Base-by-base conservation (phyloP, 64 coral and sea anemone genomes). In the Catalaphyllia jardinei region DNA sequence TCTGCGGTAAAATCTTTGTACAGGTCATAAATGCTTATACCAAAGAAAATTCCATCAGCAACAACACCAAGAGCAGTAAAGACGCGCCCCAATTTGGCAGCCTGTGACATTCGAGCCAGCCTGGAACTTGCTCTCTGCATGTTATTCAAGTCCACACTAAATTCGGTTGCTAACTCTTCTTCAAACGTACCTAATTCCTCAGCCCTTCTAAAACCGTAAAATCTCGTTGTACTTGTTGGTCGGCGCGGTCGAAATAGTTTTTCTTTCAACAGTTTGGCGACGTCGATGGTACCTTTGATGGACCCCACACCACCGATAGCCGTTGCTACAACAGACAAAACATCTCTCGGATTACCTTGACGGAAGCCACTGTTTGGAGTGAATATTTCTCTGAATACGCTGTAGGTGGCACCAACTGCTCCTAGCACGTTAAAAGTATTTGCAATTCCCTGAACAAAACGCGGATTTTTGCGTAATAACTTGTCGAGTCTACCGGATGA, bases 281-380 rank as follows among this genome's bases (percentile, higher is more conserved):
- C 11, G 29, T 74, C 72, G 72, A 9, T 13, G 14, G 72, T 74
- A 28, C 72, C 72, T 31, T 74, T 31, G 31, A 74, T 27, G 72
- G 72, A 74, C 31, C 30, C 72, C 29, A 74, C 28, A 10, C 72
- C 72, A 74, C 72, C 72, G 13, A 74, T 12, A 74, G 72, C 25
- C 38, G 72, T 74, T 74, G 72, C 72, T 14, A 74, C 15, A 29
- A 74, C 25, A 29, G 72, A 31, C 25, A 74, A 30, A 11, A 15
- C 29, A 74, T 30, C 72, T 74, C 72, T 74, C 72, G 72, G 25
- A 27, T 74, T 74, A 74, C 72, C 72, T 74, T 74, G 72, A 74
- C 72, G 72, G 13, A 31, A 31, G 72, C 28, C 72, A 74, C 72
- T 74, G 72, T 74, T 29, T 29, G 72, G 27, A 29, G 29, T 31